Percentiles rank a stretch among this genome's conserved stretches.
These are phyloP conservation scores for Pseudorasbora parva DNA, from an alignment of 2,113 vertebrate genomes.

Conservation along the genomic window DNA sequence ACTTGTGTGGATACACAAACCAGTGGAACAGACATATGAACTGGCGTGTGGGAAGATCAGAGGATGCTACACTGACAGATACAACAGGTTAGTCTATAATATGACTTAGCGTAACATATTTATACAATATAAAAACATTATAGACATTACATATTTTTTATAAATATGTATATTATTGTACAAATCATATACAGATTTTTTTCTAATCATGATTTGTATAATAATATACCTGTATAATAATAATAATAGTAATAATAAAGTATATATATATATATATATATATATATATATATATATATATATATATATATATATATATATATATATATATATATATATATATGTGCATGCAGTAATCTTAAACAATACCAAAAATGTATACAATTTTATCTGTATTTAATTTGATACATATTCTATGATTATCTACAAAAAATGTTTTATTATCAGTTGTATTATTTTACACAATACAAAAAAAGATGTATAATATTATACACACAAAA, in stretches of 20 bases:
- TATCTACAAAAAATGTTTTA: background rate
- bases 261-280: too few species aligned
- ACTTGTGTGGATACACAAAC: conserved; percentile 92
- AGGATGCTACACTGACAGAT: conserved; percentile 79
- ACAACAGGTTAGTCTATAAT: conserved; percentile 77
- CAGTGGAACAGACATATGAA: conserved; percentile 92
- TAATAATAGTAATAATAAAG: too few species aligned
- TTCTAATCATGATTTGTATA: too few species aligned
- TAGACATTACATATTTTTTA: too few species aligned
- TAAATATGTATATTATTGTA: too few species aligned
- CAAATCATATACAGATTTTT: too few species aligned
- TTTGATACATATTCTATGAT: background rate
- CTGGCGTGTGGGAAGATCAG: conserved; percentile 91
- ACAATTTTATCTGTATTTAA: background rate
- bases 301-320: too few species aligned
- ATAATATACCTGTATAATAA: too few species aligned
- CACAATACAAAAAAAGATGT: background rate
- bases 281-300: too few species aligned
- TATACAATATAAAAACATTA: background rate
- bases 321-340: too few species aligned
- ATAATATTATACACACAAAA: background rate
- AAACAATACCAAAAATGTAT: background rate
- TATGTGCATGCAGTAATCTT: too few species aligned
- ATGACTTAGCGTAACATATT: background rate
- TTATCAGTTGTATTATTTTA: background rate